These are phyloP conservation scores for Natator depressus DNA, from an alignment of 2,113 vertebrate species.

Conservation along the genomic window DNA sequence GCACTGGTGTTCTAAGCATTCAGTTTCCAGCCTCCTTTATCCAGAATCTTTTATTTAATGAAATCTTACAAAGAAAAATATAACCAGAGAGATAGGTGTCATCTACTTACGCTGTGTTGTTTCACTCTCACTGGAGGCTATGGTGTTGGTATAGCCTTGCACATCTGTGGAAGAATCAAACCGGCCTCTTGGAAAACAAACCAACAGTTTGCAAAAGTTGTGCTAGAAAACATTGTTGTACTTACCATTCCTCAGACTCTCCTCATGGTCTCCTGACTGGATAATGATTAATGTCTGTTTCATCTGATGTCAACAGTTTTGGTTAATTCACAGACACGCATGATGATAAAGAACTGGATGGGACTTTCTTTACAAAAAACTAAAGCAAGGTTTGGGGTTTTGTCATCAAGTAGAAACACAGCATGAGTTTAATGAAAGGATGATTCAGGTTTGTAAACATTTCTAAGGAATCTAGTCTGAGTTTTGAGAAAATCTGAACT, in stretches of 20 bases:
- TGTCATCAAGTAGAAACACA: neutral
- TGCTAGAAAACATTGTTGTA: neutral
- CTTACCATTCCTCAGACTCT: neutral
- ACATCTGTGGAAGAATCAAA: neutral
- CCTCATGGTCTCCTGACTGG: neutral
- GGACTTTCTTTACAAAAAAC: neutral
- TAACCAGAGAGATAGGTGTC: neutral
- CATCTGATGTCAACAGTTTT: neutral
- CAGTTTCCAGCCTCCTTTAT: neutral
- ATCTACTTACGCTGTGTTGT: neutral
- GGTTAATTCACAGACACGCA: neutral
- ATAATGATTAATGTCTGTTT: neutral
- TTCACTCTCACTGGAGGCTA: neutral
- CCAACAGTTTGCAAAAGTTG: conserved; percentile 10
- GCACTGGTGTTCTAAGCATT: neutral
- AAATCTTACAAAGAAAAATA: neutral
- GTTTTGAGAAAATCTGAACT: neutral
- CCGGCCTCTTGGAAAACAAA: conserved; percentile 43
- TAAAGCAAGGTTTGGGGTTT: neutral
- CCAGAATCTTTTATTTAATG: neutral
- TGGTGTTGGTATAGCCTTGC: neutral
- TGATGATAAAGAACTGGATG: neutral
- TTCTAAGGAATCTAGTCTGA: neutral
- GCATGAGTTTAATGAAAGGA: neutral
- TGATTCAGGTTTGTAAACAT: neutral